A percentile compares a stretch with the other conserved stretches of the same genome.
Evolutionary conservation across 2,888 invertebrate species (phyloP).

Genomic region (Caenorhabditis auriculariae): DNA sequence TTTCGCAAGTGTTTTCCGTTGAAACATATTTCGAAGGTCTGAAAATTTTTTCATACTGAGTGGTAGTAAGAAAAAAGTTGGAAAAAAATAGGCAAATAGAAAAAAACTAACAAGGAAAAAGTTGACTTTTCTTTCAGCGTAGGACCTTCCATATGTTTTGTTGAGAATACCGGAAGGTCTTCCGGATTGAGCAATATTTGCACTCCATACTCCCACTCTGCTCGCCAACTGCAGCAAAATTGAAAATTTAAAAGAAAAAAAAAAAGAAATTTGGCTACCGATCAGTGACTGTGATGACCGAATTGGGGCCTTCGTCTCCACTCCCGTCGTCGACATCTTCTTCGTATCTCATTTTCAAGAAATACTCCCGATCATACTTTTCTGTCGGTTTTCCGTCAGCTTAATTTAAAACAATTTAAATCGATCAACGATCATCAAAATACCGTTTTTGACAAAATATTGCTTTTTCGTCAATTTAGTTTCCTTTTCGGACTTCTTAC

Average conservation of each 20-base stretch:
- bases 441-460: conserved; percentile 2
- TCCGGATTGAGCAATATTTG: conserved; percentile 39
- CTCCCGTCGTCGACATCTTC: too few species aligned
- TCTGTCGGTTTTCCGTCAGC: conserved; percentile 5
- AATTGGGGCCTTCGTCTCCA: conserved; percentile 8
- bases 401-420: background rate
- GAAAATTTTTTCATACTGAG: too few species aligned
- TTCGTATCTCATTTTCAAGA: too few species aligned
- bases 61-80: too few species aligned
- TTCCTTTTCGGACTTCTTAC: background rate
- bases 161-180: conserved; percentile 17
- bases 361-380: conserved; percentile 4
- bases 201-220: conserved; percentile 48
- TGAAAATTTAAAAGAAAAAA: background rate
- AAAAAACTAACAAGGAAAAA: too few species aligned
- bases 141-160: conserved; percentile 4
- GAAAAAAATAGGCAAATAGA: too few species aligned
- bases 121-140: too few species aligned
- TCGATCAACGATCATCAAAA: background rate
- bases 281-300: conserved; percentile 4
- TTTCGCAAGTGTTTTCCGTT: too few species aligned
- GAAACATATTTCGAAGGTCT: too few species aligned
- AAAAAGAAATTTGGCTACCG: background rate
- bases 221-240: conserved; percentile 38
- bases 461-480: too few species aligned